Evolutionary conservation across 53 echinoderm and acorn worm species (phyloP).

Genomic region (Henricia sp.): DNA sequence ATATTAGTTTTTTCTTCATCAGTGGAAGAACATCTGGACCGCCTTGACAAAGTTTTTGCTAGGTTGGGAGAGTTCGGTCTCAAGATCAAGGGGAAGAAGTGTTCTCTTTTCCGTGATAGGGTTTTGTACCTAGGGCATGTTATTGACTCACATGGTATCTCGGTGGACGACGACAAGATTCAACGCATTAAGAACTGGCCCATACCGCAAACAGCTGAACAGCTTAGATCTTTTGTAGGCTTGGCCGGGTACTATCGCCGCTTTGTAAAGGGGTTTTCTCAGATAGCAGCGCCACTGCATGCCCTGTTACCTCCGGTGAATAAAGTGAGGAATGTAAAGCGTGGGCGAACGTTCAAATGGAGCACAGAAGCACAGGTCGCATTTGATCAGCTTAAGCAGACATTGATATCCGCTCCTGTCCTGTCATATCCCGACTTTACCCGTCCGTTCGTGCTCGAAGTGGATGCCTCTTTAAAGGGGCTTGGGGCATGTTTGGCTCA

Average conservation of each 20-base stretch:
- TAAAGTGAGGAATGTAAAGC: neutral
- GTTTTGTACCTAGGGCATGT: slow-evolving; percentile 15
- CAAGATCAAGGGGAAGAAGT: slow-evolving; percentile 21
- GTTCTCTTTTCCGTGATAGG: neutral
- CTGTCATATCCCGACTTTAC: neutral
- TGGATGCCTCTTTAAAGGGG: neutral
- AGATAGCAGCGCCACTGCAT: slow-evolving; percentile 24
- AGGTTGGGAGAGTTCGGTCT: neutral
- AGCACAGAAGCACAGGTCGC: neutral
- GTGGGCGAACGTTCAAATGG: slow-evolving; percentile 3
- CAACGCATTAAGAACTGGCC: neutral
- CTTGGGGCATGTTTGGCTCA: slow-evolving; percentile 21
- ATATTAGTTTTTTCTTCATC: slow-evolving; percentile 1
- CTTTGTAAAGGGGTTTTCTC: slow-evolving; percentile 15
- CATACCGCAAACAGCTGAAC: neutral
- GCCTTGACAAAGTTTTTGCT: neutral
- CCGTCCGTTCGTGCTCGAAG: slow-evolving; percentile 1
- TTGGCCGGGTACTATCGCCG: slow-evolving; percentile 13
- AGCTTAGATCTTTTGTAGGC: slow-evolving; percentile 23
- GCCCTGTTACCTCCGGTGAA: neutral
- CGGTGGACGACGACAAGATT: slow-evolving; percentile 13
- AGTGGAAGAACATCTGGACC: slow-evolving; percentile 10
- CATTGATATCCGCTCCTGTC: neutral
- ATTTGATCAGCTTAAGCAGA: slow-evolving; percentile 12
- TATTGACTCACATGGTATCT: neutral